phyloP scores from a whole-genome alignment of 2,113 vertebrate species.

The Hypocryptadius cinnamomeus region DNA sequence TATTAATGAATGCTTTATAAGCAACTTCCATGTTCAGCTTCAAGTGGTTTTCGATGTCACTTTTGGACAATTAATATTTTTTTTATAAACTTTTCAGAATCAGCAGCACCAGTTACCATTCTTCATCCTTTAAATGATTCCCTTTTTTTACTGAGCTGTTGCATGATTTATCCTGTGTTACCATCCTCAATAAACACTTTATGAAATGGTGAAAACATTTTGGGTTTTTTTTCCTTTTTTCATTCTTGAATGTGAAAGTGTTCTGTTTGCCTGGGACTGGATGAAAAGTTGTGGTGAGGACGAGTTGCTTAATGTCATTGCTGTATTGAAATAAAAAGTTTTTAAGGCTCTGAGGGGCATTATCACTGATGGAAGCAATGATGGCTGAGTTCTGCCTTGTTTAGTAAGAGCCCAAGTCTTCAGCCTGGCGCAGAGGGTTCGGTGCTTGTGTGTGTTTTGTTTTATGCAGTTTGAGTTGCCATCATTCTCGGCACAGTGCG shows the following conservation, averaged over 20 bases:
- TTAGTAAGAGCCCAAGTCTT: accelerated
- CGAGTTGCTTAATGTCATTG: background rate
- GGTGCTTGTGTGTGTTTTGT: background rate
- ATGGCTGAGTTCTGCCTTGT: background rate
- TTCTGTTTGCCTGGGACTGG: background rate
- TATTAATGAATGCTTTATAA: conserved; percentile 43
- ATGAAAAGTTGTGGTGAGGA: background rate
- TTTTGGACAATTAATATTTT: conserved; percentile 57
- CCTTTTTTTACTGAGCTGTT: conserved; percentile 73
- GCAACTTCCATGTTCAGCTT: conserved; percentile 57
- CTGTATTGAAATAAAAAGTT: accelerated
- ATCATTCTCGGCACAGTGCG: no score
- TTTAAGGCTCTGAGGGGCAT: background rate
- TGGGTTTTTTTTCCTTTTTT: background rate
- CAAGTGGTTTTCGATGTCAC: conserved; percentile 36
- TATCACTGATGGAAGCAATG: accelerated
- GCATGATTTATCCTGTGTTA: conserved; percentile 77
- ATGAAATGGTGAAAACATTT: conserved; percentile 57
- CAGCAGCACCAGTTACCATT: conserved; percentile 65
- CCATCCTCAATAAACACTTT: conserved; percentile 78
- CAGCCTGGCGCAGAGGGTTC: background rate
- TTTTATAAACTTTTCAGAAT: conserved; percentile 59
- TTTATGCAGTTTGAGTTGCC: background rate
- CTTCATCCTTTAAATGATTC: conserved; percentile 62
- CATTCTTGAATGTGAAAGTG: background rate